These are phyloP conservation scores for Troglohyphantes excavatus DNA, from an alignment of 2,888 invertebrate genomes.

Conservation along the genomic window DNA sequence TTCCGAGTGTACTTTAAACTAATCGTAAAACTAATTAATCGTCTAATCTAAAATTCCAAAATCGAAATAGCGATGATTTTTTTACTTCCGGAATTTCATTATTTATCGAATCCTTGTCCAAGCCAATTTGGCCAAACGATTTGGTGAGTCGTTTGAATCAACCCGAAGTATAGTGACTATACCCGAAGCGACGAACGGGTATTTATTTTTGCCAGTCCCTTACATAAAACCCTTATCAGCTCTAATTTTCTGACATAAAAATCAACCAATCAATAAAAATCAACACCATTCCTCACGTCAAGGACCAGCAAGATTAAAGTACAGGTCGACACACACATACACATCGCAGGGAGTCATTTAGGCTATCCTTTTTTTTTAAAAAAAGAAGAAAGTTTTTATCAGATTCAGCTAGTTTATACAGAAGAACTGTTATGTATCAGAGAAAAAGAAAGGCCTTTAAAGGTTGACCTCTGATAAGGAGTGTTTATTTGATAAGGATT, in stretches of 20 bases:
- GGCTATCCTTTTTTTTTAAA: no score
- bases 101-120: no score
- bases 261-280: constrained; percentile 27
- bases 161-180: no score
- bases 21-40: no score
- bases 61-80: no score
- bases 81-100: no score
- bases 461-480: constrained; percentile 62
- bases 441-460: constrained; percentile 32
- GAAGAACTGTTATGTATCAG: constrained; percentile 64
- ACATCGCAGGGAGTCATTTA: constrained; percentile 27
- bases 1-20: no score
- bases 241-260: background rate
- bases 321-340: constrained; percentile 42
- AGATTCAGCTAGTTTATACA: constrained; percentile 62
- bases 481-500: constrained; percentile 76
- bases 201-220: no score
- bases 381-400: constrained; percentile 73
- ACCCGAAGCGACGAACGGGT: no score
- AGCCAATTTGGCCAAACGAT: no score
- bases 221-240: background rate
- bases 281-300: constrained; percentile 46
- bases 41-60: no score
- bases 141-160: no score
- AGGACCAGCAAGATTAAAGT: constrained; percentile 67